Percentiles rank a stretch among this genome's conserved stretches.
Evolutionary conservation across 2,888 invertebrate species (phyloP).

Genomic region (Coleophora deauratella): DNA sequence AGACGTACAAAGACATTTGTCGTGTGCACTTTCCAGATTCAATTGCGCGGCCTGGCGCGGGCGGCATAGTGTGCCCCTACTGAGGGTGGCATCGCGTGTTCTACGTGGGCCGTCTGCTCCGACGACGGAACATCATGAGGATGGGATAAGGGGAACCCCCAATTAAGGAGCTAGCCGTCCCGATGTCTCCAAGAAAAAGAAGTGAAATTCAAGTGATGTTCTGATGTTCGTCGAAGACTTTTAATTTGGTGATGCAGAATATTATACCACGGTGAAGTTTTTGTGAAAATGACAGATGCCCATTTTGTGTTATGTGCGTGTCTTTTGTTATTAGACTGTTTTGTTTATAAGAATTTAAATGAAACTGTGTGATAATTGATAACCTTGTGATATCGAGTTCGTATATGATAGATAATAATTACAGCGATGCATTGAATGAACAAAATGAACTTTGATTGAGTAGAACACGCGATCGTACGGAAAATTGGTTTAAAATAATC

Average conservation of each 20-base stretch:
- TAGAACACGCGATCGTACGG: constrained; percentile 61
- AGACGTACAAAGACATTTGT: constrained; percentile 81
- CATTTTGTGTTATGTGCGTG: no score
- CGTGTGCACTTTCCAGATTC: constrained; percentile 77
- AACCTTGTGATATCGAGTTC: constrained; percentile 58
- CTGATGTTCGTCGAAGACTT: no score
- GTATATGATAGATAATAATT: constrained; percentile 37
- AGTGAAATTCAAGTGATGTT: no score
- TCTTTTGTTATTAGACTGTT: no score
- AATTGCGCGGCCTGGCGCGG: constrained; percentile 59
- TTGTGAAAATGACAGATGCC: no score
- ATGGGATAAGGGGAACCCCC: constrained; percentile 46
- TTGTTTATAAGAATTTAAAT: no score
- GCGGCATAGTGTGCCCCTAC: constrained; percentile 77
- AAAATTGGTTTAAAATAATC: constrained; percentile 13
- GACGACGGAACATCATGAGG: constrained; percentile 67
- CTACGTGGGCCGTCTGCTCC: constrained; percentile 68
- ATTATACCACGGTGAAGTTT: no score
- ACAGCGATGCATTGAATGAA: constrained; percentile 38
- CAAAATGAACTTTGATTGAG: constrained; percentile 33
- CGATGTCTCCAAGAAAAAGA: no score
- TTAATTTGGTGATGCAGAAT: no score
- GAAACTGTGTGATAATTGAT: constrained; percentile 29
- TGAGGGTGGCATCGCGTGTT: constrained; percentile 73
- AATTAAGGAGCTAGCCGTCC: no score